phyloP scores from a whole-genome alignment of 2,113 vertebrate species.

The Myotis davidii region DNA sequence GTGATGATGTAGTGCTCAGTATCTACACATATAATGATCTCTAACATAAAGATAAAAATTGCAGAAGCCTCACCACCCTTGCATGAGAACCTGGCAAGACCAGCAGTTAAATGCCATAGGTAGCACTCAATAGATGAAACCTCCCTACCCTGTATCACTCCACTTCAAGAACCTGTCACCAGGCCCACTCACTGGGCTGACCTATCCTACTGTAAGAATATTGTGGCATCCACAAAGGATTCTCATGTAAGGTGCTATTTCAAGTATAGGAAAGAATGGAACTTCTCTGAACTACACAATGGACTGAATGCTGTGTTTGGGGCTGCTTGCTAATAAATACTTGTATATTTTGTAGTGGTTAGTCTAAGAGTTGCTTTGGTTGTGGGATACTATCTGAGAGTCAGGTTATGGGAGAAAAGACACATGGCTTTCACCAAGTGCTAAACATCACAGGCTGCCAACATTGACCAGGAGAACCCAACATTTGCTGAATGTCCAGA shows the following conservation, averaged over 20 bases:
- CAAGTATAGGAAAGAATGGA: neutral
- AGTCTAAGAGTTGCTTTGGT: neutral
- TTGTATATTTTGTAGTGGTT: neutral
- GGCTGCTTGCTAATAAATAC: neutral
- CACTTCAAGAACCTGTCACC: neutral
- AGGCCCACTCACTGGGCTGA: neutral
- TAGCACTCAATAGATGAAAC: neutral
- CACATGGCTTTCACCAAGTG: neutral
- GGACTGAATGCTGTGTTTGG: neutral
- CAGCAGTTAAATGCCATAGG: neutral
- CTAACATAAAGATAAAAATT: constrained; percentile 9
- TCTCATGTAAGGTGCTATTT: constrained; percentile 12
- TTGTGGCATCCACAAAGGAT: neutral
- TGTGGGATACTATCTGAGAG: neutral
- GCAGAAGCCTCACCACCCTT: neutral
- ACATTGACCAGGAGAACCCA: neutral
- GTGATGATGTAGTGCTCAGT: neutral
- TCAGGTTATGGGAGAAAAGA: neutral
- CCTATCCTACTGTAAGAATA: neutral
- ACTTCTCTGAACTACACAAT: neutral
- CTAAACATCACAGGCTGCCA: constrained; percentile 5
- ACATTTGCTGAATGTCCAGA: neutral
- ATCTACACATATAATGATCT: neutral
- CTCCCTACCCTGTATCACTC: neutral
- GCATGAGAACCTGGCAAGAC: neutral